phyloP scores from a whole-genome alignment of 2,797 vertebrate genomes.

The Pelodytes ibericus region DNA sequence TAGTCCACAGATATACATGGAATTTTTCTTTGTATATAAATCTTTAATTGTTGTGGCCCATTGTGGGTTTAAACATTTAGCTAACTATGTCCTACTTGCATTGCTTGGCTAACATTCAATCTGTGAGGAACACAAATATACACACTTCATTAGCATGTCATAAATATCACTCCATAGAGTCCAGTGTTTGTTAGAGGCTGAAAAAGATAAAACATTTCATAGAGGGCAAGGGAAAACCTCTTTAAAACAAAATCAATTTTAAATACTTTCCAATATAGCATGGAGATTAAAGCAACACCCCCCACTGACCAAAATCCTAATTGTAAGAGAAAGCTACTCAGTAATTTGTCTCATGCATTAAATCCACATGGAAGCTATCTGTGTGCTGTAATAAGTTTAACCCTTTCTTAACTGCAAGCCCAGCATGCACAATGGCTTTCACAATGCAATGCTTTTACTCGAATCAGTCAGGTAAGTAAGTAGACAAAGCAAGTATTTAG shows the following conservation, averaged over 20 bases:
- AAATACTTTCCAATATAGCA: conserved; percentile 2
- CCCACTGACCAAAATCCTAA: conserved; percentile 13
- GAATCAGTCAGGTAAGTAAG: too few relatives aligned
- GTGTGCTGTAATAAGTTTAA: too few relatives aligned
- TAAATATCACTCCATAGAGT: conserved; percentile 2
- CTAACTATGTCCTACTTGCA: too few relatives aligned
- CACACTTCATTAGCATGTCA: not conserved
- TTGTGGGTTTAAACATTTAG: too few relatives aligned
- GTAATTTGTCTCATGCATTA: not conserved
- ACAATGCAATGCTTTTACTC: too few relatives aligned
- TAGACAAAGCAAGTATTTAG: too few relatives aligned
- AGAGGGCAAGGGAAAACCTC: not conserved
- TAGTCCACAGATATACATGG: too few relatives aligned
- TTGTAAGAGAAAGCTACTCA: not conserved
- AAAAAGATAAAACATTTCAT: not conserved
- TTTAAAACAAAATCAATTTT: conserved; percentile 5
- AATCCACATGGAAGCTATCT: not conserved
- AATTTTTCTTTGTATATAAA: too few relatives aligned
- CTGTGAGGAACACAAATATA: not conserved
- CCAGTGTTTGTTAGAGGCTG: not conserved
- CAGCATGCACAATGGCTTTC: too few relatives aligned
- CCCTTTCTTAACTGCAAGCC: too few relatives aligned
- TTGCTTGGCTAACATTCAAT: not conserved
- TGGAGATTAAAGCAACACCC: not conserved
- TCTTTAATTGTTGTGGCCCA: too few relatives aligned